phyloP scores from a whole-genome alignment of 2,888 invertebrate species.

The Atherix ibis region DNA sequence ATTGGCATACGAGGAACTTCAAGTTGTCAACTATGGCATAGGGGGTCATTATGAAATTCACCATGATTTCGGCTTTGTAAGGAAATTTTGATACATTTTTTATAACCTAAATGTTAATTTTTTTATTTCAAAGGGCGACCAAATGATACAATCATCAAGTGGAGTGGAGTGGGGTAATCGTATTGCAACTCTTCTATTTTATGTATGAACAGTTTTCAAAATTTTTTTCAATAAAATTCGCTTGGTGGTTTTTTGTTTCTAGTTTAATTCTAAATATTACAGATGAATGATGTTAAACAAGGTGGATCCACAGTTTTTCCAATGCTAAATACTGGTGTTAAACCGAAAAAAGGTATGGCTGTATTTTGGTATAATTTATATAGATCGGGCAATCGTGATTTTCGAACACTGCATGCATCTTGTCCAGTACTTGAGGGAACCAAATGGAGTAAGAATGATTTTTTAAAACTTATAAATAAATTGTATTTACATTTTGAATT shows the following conservation, averaged over 20 bases:
- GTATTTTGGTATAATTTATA: conserved; percentile 44
- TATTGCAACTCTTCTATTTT: conserved; percentile 14
- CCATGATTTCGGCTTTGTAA: conserved; percentile 44
- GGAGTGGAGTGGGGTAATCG: conserved; percentile 31
- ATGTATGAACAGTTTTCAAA: conserved; percentile 7
- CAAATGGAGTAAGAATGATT: conserved; percentile 63
- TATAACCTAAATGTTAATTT: background rate
- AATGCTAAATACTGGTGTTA: conserved; percentile 32
- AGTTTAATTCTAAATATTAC: conserved; percentile 23
- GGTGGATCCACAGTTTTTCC: conserved; percentile 49
- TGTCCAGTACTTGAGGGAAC: conserved; percentile 85
- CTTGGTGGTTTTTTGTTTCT: background rate
- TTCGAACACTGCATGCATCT: conserved; percentile 74
- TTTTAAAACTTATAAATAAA: too few relatives aligned
- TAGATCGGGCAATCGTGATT: conserved; percentile 70
- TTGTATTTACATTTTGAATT: too few relatives aligned
- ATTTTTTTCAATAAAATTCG: background rate
- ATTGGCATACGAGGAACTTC: conserved; percentile 43
- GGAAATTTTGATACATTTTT: too few relatives aligned
- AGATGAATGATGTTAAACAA: conserved; percentile 41
- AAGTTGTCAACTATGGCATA: conserved; percentile 53
- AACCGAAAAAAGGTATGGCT: conserved; percentile 38
- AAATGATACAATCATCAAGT: conserved; percentile 18
- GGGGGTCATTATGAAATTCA: conserved; percentile 52
- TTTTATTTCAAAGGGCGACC: conserved; percentile 48